Percentiles rank a stretch among this genome's conserved stretches.
Evolutionary conservation across 2,888 invertebrate genomes (phyloP).

Genomic region (Cremastinae sp.): DNA sequence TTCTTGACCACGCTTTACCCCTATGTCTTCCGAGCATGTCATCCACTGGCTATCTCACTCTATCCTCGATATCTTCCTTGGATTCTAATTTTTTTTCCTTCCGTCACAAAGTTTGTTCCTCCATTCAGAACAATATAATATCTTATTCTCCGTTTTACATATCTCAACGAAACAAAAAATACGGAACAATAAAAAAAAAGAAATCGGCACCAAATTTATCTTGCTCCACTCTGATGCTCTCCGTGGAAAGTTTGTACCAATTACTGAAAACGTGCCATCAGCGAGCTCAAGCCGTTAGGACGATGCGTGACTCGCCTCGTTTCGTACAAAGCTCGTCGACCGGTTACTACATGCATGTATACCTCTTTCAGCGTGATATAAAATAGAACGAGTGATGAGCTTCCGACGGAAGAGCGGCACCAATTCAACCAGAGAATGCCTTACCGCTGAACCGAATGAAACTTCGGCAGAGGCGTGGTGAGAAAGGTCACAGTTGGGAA

Average conservation of each 20-base stretch:
- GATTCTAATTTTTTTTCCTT: conserved; percentile 28
- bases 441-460: conserved; percentile 64
- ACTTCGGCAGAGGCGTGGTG: conserved; percentile 55
- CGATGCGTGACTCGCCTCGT: conserved; percentile 42
- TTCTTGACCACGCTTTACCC: conserved; percentile 23
- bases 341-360: conserved; percentile 9
- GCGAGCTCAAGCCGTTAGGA: conserved; percentile 34
- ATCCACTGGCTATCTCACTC: conserved; percentile 4
- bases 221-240: neutral
- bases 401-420: conserved; percentile 59
- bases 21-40: conserved; percentile 25
- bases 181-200: too few relatives aligned
- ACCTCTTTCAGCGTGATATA: conserved; percentile 29
- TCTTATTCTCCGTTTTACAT: conserved; percentile 10
- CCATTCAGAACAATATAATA: too few relatives aligned
- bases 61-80: conserved; percentile 1
- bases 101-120: too few relatives aligned
- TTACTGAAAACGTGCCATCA: conserved; percentile 40
- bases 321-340: conserved; percentile 26
- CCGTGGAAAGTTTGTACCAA: conserved; percentile 30
- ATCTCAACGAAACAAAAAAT: too few relatives aligned
- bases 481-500: conserved; percentile 45
- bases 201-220: neutral
- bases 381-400: conserved; percentile 55
- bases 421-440: conserved; percentile 61